Conservation (phyloP, 2,113 vertebrate genomes). For the Hystrix cristata region DNA sequence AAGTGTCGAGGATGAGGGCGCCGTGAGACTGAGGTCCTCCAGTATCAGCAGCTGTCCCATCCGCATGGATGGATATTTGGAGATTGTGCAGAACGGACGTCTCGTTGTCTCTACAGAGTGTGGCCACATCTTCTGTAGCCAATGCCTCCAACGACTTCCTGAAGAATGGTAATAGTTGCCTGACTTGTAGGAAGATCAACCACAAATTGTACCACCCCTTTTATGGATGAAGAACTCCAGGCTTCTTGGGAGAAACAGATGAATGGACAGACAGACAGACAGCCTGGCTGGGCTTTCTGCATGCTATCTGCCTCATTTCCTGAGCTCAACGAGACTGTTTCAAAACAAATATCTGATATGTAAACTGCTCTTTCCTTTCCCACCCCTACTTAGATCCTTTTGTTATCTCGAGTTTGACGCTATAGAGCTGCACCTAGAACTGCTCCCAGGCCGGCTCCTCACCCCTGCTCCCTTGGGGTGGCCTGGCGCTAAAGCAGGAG, state of each 20-base stretch:
- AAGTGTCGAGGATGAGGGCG: slow-evolving; percentile 80
- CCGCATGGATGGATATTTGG: slow-evolving; percentile 94
- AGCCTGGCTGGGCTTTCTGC: background rate
- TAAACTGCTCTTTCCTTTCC: slow-evolving; percentile 79
- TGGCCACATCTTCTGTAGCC: slow-evolving; percentile 97
- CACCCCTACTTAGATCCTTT: slow-evolving; percentile 7
- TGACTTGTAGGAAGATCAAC: slow-evolving; percentile 95
- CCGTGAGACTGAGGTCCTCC: slow-evolving; percentile 83
- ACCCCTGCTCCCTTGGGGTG: background rate
- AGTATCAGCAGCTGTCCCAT: slow-evolving; percentile 94
- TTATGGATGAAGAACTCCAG: slow-evolving; percentile 91
- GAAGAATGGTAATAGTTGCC: slow-evolving; percentile 93
- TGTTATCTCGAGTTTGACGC: slow-evolving; percentile 65
- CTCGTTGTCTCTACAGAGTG: slow-evolving; percentile 96
- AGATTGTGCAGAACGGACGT: slow-evolving; percentile 95
- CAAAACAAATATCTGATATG: slow-evolving; percentile 52
- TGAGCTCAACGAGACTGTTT: slow-evolving; percentile 75
- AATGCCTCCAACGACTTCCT: slow-evolving; percentile 95
- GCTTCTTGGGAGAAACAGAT: slow-evolving; percentile 76
- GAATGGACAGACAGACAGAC: background rate
- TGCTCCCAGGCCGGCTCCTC: background rate
- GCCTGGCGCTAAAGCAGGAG: background rate
- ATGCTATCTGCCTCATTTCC: slow-evolving; percentile 71
- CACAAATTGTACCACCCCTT: slow-evolving; percentile 96
- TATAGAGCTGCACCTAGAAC: background rate